Base-by-base conservation (phyloP, 2,113 vertebrate genomes). In the Pachycephala philippinensis region DNA sequence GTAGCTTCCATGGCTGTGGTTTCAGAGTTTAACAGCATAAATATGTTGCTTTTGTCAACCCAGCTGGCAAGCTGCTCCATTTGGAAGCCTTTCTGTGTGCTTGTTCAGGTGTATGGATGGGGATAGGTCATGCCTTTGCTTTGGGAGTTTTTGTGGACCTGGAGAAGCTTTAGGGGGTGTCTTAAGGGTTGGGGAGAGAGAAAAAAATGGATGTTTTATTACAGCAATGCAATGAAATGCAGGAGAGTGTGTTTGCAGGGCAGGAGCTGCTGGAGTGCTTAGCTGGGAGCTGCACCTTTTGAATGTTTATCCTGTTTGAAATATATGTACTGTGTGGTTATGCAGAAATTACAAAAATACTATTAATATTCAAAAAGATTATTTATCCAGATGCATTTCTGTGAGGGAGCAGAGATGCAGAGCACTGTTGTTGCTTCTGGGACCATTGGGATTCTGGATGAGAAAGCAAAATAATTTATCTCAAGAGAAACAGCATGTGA, bases 151-250 rank as follows among this genome's bases (percentile, higher is more conserved):
- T 61, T 72, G 49, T 57, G 61, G 49, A 49, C 28, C 17, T 85
- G 56, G 35, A 76, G 44, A 68, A 35, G 8, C 14, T 93, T 95
- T 79, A 54, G 9, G 6, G 22, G 27, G 3, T 61, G 17, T 44
- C 23, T 59, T 56, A 24, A 10, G 15, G 4, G 5, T 5, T 74
- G 7, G 1, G 5, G 6, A 4, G 4, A 7, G 17, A 37, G 6
- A 2, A 37, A 42, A n/a, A 35, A 52, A 27, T 4, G 1, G 11
- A 6, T 15, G 19, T 68, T 91, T 78, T 17, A 10, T 74, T 74
- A 70, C 63, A 83, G 17, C 18, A 45, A 3, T 59, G 50, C 26
- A 40, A 7, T 90, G 45, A 95, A 80, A 14, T 21, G n/a, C 31
- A 30, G 15, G 50, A 6, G 11, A 49, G 39, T 16, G n/a, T 42